Base-by-base conservation (phyloP, 2,888 invertebrate genomes). In the Mallateleia sp. region DNA sequence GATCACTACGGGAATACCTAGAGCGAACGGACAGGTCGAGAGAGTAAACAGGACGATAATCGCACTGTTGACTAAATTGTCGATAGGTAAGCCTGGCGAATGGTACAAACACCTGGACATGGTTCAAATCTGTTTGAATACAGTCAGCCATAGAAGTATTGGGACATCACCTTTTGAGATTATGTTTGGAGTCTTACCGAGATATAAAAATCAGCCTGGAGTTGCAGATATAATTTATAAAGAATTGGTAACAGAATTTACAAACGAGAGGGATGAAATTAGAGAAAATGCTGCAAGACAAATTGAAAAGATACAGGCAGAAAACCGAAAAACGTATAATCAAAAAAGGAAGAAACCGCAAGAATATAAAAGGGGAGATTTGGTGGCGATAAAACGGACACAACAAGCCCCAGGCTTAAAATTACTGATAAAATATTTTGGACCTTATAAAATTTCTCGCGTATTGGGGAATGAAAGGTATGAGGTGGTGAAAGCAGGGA, bases 21-120 rank as follows among this genome's bases (percentile, higher is more conserved):
- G 60, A 3, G 60, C 60, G 1, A 60, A 60, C 25, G 60, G 60
- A 2, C 60, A 60, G n/a, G 60, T 60, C 4, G 54, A 56, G 28
- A 8, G 28, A 2, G 54, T 56, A 15, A 56, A 56, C 28, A 20
- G 54, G 1, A 18, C 18, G n/a, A 2, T 56, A 14, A 56, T 56
- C 28, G 15, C 54, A 3, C 11, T 60, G 14, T 22, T 60, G 1
- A 22, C 34, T 1, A 60, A 60, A 22, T 38, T 60, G 5, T 60
- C 34, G 5, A 20, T 11, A 18, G 25, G n/a, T 4, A 25, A 32
- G 9, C 58, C 28, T 8, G 58, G n/a, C 6, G 32, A 28, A 18
- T 58, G 58, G 58, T 58, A 58, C n/a, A 58, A 32, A n/a, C 58
- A 58, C n/a, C 8, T 58, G 1, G 4, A 24, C 6, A 2, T 32